Evolutionary conservation across 2,888 invertebrate species (phyloP), one percentile per base, ranked within the genome.

Genomic region (Drosophila paucipuncta): DNA sequence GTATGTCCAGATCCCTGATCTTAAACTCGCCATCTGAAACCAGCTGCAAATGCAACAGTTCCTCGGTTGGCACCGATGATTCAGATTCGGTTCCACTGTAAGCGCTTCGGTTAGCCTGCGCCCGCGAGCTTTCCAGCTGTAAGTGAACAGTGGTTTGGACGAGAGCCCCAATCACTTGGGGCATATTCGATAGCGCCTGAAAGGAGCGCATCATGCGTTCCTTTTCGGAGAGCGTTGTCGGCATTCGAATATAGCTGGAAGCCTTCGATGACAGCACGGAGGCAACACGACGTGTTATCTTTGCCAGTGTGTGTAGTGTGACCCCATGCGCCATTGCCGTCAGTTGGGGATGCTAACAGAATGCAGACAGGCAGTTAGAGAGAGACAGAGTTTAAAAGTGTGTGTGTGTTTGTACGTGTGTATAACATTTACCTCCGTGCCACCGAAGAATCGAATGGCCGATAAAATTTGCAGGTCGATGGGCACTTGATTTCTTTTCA

Each of bases 171-270:
- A 92, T 92, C 0, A 92, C 91, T 66, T 92, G 91, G 0, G 92
- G 91, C 90, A 92, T 91, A 67, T 84, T 88, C 0, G 89, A 91
- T 18, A 92, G 64, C 9, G 78, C 78, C 47, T 92, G 86, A 68
- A 92, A 92, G 1, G 89, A 89, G 41, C 88, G 88, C 54, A 89
- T 89, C 31, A 91, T 91, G 49, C 80, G 73, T 49, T 92, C 92
- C 53, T 92, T 92, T 58, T 92, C 91, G 0, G 91, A 83, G 3
- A 92, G 74, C 0, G 92, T 89, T n/a, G 91, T 91, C 0, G 92
- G 91, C 91, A 92, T 92, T 39, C 91, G 75, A 33, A 92, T 92
- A 59, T 92, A 92, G 1, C 91, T 83, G 0, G 91, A 92, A 0
- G 92, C 91, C 35, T 92, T 92, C 5, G 91, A 87, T 0, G 92